Percentiles rank a stretch among this genome's conserved stretches.
phyloP scores from a whole-genome alignment of 2,888 invertebrate species.

The Neuroscelio doddi region DNA sequence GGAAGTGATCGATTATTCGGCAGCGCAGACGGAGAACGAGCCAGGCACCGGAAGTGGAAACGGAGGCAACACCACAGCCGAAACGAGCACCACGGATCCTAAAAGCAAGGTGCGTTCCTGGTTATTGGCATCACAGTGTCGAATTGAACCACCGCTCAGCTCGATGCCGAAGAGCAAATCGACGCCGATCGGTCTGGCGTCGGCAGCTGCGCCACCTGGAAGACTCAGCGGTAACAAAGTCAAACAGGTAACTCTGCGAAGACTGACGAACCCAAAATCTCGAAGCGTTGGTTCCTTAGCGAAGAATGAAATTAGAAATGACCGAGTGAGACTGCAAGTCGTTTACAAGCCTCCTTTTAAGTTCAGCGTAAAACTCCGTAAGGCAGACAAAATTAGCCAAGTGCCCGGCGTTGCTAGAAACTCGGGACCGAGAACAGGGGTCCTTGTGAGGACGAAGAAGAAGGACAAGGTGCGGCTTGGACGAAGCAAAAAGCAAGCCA shows the following conservation, averaged over 20 bases:
- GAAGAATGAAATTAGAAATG: constrained; percentile 75
- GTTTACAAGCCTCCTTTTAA: constrained; percentile 92
- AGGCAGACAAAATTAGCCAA: constrained; percentile 79
- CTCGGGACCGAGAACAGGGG: constrained; percentile 69
- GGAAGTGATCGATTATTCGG: constrained; percentile 87
- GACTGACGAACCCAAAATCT: constrained; percentile 72
- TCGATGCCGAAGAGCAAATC: constrained; percentile 87
- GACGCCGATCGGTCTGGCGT: constrained; percentile 80
- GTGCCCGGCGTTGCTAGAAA: constrained; percentile 56
- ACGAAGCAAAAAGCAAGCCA: constrained; percentile 42
- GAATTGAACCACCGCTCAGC: constrained; percentile 60
- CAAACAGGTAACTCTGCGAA: constrained; percentile 61
- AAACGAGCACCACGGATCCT: constrained; percentile 71
- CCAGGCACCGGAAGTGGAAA: no score
- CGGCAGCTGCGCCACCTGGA: constrained; percentile 77
- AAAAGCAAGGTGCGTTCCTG: constrained; percentile 89
- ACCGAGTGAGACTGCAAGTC: constrained; percentile 81
- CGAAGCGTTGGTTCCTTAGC: constrained; percentile 83
- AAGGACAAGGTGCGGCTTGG: constrained; percentile 60
- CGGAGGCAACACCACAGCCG: constrained; percentile 73
- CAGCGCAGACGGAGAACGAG: constrained; percentile 77
- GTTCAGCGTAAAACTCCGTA: constrained; percentile 85
- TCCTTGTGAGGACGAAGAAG: constrained; percentile 71
- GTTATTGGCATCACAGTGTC: constrained; percentile 79
- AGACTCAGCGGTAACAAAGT: constrained; percentile 77